These are phyloP conservation scores for Acleris cristana DNA, from an alignment of 2,888 invertebrate genomes.

Conservation along the genomic window DNA sequence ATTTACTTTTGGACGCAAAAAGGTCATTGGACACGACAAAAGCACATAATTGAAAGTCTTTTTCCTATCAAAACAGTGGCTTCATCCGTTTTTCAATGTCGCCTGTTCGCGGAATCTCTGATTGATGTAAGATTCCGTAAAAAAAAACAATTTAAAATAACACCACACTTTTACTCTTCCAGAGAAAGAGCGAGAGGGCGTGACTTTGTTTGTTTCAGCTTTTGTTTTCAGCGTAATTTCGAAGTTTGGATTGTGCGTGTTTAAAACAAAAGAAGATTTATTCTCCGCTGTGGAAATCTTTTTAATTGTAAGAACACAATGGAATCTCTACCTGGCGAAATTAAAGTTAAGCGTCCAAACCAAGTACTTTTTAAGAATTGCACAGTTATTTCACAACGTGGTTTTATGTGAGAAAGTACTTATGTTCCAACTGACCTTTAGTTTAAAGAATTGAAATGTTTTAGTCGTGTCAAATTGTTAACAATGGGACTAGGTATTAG, in stretches of 20 bases:
- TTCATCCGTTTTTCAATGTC: slow-evolving; percentile 18
- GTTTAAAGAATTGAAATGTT: too few species aligned
- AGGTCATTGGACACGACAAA: slow-evolving; percentile 78
- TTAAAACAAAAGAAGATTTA: slow-evolving; percentile 24
- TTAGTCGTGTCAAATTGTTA: too few species aligned
- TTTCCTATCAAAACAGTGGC: slow-evolving; percentile 23
- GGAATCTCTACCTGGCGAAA: slow-evolving; percentile 9
- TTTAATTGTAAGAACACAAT: slow-evolving; percentile 16
- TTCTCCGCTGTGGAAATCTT: slow-evolving; percentile 7
- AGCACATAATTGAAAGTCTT: slow-evolving; percentile 47
- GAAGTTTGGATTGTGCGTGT: slow-evolving; percentile 17
- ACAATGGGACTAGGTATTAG: too few species aligned
- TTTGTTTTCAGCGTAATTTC: slow-evolving; percentile 20
- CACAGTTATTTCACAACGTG: not conserved
- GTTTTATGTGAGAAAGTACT: not conserved
- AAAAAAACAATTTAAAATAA: too few species aligned
- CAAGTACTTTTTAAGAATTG: not conserved
- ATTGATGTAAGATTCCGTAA: not conserved
- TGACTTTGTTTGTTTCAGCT: slow-evolving; percentile 1
- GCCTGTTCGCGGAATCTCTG: not conserved
- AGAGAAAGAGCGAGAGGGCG: not conserved
- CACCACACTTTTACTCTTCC: not conserved
- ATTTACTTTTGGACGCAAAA: slow-evolving; percentile 76
- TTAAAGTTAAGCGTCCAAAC: not conserved
- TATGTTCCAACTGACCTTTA: too few species aligned